Conservation (phyloP, 2,113 vertebrate species). For the Pheucticus melanocephalus region DNA sequence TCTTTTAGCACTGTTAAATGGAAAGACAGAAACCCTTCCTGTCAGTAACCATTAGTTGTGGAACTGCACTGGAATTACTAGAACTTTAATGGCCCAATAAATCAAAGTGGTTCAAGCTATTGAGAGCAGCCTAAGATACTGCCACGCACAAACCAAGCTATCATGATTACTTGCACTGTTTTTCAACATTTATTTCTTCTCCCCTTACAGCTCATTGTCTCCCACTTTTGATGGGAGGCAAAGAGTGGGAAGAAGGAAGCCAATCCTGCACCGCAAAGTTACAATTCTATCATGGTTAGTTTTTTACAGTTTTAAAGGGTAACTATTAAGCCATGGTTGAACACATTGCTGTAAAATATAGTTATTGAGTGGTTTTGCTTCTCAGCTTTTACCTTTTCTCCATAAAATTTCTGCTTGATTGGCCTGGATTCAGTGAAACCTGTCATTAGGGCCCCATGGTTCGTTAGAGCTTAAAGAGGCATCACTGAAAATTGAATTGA, state of each 20-base stretch:
- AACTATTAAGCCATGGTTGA: background rate
- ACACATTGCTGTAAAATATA: constrained; percentile 20
- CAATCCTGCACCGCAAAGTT: background rate
- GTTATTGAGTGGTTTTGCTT: constrained; percentile 36
- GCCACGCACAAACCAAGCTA: background rate
- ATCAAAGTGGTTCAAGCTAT: background rate
- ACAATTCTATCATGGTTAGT: background rate
- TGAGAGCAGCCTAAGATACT: background rate
- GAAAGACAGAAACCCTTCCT: background rate
- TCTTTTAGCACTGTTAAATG: background rate
- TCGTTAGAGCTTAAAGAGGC: constrained; percentile 74
- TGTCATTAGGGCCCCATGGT: constrained; percentile 73
- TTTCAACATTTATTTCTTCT: background rate
- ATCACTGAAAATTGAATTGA: constrained; percentile 71
- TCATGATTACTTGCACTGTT: background rate
- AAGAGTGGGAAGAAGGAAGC: background rate
- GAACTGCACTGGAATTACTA: background rate
- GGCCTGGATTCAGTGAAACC: constrained; percentile 68
- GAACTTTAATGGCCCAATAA: background rate
- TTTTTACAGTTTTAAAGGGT: background rate
- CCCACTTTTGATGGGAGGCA: background rate
- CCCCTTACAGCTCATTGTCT: background rate
- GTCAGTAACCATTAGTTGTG: background rate
- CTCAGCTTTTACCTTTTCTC: constrained; percentile 56
- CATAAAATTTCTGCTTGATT: constrained; percentile 63